phyloP scores from a whole-genome alignment of 2,888 invertebrate genomes.

The Nemapogon koenigi region DNA sequence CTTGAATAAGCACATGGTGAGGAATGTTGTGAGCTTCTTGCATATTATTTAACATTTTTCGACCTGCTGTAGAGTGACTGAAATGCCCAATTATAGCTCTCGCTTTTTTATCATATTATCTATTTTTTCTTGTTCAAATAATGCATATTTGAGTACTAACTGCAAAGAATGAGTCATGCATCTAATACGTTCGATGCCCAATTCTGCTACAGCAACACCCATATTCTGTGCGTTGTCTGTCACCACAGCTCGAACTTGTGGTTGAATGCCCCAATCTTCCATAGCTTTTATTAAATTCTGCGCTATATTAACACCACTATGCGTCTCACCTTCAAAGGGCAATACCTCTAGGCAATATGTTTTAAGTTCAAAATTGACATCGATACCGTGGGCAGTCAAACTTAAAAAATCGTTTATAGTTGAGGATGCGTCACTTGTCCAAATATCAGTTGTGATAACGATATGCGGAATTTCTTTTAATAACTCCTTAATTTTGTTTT shows the following conservation, averaged over 20 bases:
- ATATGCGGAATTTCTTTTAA: conserved; percentile 15
- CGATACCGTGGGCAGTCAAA: conserved; percentile 47
- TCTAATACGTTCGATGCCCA: neutral
- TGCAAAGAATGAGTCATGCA: neutral
- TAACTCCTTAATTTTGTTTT: conserved; percentile 16
- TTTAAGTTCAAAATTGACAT: conserved; percentile 21
- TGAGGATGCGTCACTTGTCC: conserved; percentile 19
- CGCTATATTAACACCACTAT: no score
- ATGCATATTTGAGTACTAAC: neutral
- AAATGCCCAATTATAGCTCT: neutral
- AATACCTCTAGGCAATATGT: no score
- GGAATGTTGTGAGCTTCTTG: neutral
- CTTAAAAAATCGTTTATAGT: conserved; percentile 18
- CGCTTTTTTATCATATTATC: neutral
- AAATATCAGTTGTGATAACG: conserved; percentile 16
- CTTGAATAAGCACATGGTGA: neutral
- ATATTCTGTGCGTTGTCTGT: neutral
- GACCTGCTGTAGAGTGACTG: no score
- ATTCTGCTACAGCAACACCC: neutral
- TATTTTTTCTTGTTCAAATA: neutral
- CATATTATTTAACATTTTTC: neutral
- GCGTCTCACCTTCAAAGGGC: no score
- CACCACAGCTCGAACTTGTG: no score
- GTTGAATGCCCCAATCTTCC: no score
- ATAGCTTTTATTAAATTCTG: no score